Base-by-base conservation (phyloP, 2,888 invertebrate genomes). In the Phytoseiulus persimilis region DNA sequence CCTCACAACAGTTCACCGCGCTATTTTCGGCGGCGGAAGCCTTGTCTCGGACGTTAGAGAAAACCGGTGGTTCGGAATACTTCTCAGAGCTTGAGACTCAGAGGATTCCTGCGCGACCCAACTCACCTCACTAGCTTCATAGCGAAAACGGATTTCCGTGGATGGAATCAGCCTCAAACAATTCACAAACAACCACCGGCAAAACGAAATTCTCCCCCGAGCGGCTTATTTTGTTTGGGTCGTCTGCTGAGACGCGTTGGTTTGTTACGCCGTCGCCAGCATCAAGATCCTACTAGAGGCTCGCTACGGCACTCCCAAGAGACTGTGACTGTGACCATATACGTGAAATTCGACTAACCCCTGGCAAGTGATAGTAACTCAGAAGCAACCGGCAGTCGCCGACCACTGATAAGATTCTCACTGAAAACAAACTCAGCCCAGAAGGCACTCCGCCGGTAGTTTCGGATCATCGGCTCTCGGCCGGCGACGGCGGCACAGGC, bases 81-180 rank as follows among this genome's bases (percentile, higher is more conserved):
- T 9, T 39, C n/a, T n/a, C n/a, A 39, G 3, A 39, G 39, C 9
- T 39, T 39, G n/a, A n/a, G n/a, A 39, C 5, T 39, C 5, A 39
- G 39, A 39, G 39, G 3, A 39, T 65, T 14, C 6, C 46, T 28
- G 65, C 2, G 18, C 23, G 14, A 65, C 9, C 0, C 6, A 87
- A 87, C 87, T 87, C 33, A 87, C 87, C 87, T 33, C 31, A 87
- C 87, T 32, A 87, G 45, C 87, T 87, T 87, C 87, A 87, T 87
- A 6, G 28, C 31, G 3, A 87, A 9, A 32, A 28, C 28, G 9
- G 87, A 87, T 87, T 87, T 87, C 32, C 32, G n/a, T 31, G 87
- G 87, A 87, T 87, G n/a, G 6, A 87, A 32, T 87, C 33, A 9
- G 45, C 14, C 18, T 18, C 18, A 6, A 2, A 65, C 2, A 65